A percentile compares a stretch with the other conserved stretches of the same genome.
Evolutionary conservation across 2,797 vertebrate species (phyloP).

Genomic region (Gymnoscopelus braueri): DNA sequence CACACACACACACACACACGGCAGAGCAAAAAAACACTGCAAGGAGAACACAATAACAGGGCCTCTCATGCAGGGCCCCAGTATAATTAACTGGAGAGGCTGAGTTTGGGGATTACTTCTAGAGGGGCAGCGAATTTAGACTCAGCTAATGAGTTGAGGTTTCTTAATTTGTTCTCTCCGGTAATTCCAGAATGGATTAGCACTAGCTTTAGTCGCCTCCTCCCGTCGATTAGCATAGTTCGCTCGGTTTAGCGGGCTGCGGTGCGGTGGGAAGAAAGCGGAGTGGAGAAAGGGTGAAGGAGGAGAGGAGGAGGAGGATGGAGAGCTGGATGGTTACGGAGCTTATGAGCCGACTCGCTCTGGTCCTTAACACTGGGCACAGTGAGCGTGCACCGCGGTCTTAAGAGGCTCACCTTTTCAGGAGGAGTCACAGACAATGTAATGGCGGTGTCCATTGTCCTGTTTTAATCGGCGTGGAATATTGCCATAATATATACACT

Average conservation of each 20-base stretch:
- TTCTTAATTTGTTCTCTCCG: slow-evolving; percentile 86
- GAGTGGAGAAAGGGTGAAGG: slow-evolving; percentile 36
- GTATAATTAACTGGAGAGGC: slow-evolving; percentile 83
- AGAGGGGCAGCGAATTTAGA: slow-evolving; percentile 83
- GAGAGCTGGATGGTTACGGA: slow-evolving; percentile 51
- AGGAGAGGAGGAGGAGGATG: slow-evolving; percentile 26
- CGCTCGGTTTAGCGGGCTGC: slow-evolving; percentile 67
- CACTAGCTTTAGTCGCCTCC: slow-evolving; percentile 82
- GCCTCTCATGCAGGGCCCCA: slow-evolving; percentile 73
- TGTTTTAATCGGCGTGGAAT: slow-evolving; percentile 45
- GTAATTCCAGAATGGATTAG: slow-evolving; percentile 87
- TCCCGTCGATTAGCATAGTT: slow-evolving; percentile 77
- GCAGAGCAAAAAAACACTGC: slow-evolving; percentile 44
- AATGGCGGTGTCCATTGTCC: slow-evolving; percentile 31
- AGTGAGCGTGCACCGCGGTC: slow-evolving; percentile 46
- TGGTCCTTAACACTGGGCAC: slow-evolving; percentile 12
- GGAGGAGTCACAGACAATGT: slow-evolving; percentile 40
- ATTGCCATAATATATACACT: no score
- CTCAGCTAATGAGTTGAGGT: slow-evolving; percentile 86
- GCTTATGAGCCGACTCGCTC: slow-evolving; percentile 66
- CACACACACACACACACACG: slow-evolving; percentile 15
- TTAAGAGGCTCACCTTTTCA: slow-evolving; percentile 54
- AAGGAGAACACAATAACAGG: slow-evolving; percentile 66
- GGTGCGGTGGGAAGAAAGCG: slow-evolving; percentile 33
- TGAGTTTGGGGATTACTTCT: slow-evolving; percentile 83